Conservation (phyloP, 2,888 invertebrate species). For the Pollenia amentaria region DNA sequence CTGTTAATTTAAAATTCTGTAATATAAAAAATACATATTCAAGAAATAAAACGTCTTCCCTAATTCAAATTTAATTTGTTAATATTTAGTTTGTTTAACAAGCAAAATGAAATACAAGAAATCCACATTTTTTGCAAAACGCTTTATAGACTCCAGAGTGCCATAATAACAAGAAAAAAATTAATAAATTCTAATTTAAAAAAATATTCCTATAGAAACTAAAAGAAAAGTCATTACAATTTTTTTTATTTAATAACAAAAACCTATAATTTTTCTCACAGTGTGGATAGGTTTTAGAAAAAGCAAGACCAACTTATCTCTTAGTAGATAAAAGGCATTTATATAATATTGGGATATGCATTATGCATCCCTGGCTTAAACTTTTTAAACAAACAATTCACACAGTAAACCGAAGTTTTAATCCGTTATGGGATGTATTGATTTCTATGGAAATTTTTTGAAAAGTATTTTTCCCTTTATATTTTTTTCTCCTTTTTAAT, state of each 20-base stretch:
- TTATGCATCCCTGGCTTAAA: slow-evolving; percentile 4
- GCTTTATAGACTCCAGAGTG: slow-evolving; percentile 68
- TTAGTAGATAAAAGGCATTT: slow-evolving; percentile 70
- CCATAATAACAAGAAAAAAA: slow-evolving; percentile 64
- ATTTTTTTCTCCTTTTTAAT: not conserved
- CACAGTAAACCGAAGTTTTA: not conserved
- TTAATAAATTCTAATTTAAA: slow-evolving; percentile 33
- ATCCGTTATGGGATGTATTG: not conserved
- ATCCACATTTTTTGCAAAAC: slow-evolving; percentile 59
- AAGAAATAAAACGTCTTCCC: slow-evolving; percentile 56
- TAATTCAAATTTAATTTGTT: slow-evolving; percentile 22
- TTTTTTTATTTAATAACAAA: slow-evolving; percentile 59
- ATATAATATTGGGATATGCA: slow-evolving; percentile 38
- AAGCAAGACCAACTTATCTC: slow-evolving; percentile 46
- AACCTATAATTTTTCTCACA: slow-evolving; percentile 37
- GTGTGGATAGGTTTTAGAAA: slow-evolving; percentile 55
- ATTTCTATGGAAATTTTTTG: not conserved
- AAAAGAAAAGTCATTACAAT: slow-evolving; percentile 73
- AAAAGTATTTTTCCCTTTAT: slow-evolving; percentile 14
- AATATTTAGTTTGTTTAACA: not conserved
- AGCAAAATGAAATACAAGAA: slow-evolving; percentile 21
- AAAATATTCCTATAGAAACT: slow-evolving; percentile 70
- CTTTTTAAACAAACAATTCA: not conserved
- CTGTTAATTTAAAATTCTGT: slow-evolving; percentile 44
- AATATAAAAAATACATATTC: slow-evolving; percentile 4